phyloP scores from a whole-genome alignment of 2,888 invertebrate genomes.

The Mythimna ferrago region DNA sequence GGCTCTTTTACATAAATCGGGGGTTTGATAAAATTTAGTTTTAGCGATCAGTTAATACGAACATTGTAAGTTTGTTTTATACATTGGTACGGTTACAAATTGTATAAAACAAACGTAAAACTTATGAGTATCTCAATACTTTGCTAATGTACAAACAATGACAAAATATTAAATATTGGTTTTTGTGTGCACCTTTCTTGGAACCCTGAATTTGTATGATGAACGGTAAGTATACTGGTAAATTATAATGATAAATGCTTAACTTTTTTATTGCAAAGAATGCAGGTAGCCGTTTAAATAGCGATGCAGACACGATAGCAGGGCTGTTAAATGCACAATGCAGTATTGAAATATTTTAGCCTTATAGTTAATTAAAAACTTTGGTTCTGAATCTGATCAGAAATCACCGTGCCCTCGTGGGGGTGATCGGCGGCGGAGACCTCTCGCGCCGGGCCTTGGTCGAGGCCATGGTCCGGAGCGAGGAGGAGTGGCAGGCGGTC shows the following conservation, averaged over 20 bases:
- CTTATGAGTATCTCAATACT: background rate
- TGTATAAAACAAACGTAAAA: too few relatives aligned
- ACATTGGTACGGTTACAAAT: too few relatives aligned
- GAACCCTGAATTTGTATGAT: constrained; percentile 18
- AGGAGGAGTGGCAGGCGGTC: too few relatives aligned
- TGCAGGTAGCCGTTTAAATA: constrained; percentile 37
- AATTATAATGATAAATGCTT: background rate
- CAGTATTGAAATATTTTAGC: background rate
- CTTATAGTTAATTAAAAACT: background rate
- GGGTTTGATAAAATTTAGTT: background rate
- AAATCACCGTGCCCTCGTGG: too few relatives aligned
- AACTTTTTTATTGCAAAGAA: constrained; percentile 28
- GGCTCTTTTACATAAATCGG: constrained; percentile 10
- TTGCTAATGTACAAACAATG: background rate
- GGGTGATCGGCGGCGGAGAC: too few relatives aligned
- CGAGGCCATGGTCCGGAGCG: too few relatives aligned
- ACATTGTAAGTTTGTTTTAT: too few relatives aligned
- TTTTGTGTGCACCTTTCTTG: constrained; percentile 16
- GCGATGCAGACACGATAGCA: background rate
- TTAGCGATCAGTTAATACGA: background rate
- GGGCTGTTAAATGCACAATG: background rate
- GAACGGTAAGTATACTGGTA: background rate
- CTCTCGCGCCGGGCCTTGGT: too few relatives aligned
- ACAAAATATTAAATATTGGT: background rate
- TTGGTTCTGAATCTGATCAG: background rate